Evolutionary conservation across 2,113 vertebrate genomes (phyloP).

Genomic region (Mugil cephalus): DNA sequence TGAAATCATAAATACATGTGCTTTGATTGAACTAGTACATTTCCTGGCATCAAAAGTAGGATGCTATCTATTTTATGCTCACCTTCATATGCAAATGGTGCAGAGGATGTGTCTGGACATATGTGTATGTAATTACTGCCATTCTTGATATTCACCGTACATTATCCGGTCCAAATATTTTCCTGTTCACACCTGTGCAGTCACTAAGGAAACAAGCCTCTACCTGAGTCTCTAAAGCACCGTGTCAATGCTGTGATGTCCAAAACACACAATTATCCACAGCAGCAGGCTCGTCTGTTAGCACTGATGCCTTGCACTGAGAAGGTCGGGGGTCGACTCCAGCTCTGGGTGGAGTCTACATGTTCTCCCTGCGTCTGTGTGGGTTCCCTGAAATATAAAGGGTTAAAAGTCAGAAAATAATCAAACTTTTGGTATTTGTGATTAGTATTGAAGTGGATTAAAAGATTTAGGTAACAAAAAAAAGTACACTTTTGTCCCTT

Average conservation of each 20-base stretch:
- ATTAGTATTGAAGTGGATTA: too few species aligned
- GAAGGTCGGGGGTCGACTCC: too few species aligned
- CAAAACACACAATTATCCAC: slow-evolving; percentile 1
- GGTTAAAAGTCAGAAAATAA: too few species aligned
- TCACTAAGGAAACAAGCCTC: slow-evolving; percentile 35
- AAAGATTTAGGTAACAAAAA: too few species aligned
- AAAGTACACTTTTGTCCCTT: too few species aligned
- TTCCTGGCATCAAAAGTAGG: not conserved
- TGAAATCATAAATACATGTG: not conserved
- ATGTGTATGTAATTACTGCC: not conserved
- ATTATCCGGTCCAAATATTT: slow-evolving; percentile 1
- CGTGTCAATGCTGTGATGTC: slow-evolving; percentile 8
- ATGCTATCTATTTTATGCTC: not conserved
- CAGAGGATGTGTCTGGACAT: not conserved
- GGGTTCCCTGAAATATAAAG: too few species aligned
- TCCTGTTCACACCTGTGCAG: slow-evolving; percentile 36
- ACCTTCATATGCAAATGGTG: not conserved
- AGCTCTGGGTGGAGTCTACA: too few species aligned
- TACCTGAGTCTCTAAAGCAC: slow-evolving; percentile 28
- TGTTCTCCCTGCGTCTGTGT: too few species aligned
- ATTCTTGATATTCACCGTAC: slow-evolving; percentile 29
- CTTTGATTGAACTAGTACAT: not conserved
- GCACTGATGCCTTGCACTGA: too few species aligned
- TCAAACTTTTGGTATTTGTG: too few species aligned
- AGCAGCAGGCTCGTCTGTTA: too few species aligned